Conservation (phyloP, 30 jellyfish, hydroid and myxozoan genomes). For the Pelagia noctiluca region DNA sequence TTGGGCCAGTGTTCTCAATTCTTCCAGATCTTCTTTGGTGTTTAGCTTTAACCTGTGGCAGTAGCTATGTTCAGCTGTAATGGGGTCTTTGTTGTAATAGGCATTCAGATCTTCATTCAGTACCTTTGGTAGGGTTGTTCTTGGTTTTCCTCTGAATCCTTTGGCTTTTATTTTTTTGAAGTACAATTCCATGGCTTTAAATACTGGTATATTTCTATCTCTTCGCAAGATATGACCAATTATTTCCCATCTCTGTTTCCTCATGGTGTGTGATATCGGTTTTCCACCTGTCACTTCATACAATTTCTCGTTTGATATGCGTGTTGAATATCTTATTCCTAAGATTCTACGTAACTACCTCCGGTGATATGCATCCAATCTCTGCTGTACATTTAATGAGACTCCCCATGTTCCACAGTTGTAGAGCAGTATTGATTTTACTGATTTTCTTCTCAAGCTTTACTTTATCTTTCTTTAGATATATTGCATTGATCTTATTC, state of each 20-base stretch:
- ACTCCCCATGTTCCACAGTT: constrained; percentile 68
- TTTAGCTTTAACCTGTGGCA: constrained; percentile 44
- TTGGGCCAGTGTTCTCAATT: constrained; percentile 48
- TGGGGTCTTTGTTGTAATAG: constrained; percentile 36
- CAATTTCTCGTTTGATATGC: constrained; percentile 47
- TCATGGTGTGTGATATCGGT: too few relatives aligned
- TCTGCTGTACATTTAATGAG: constrained; percentile 26
- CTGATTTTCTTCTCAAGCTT: constrained; percentile 18
- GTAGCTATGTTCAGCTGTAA: constrained; percentile 41
- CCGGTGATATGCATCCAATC: constrained; percentile 34
- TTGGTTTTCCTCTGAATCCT: constrained; percentile 11
- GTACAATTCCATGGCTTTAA: constrained; percentile 57
- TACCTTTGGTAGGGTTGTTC: constrained; percentile 44
- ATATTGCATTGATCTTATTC: constrained; percentile 19
- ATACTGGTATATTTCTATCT: constrained; percentile 25
- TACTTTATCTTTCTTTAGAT: constrained; percentile 23
- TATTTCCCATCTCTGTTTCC: constrained; percentile 38
- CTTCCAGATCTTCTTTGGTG: constrained; percentile 56
- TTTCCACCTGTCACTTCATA: constrained; percentile 50
- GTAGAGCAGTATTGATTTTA: constrained; percentile 9
- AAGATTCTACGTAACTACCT: constrained; percentile 37
- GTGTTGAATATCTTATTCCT: constrained; percentile 32
- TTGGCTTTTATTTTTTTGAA: constrained; percentile 16
- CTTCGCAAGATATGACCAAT: constrained; percentile 62
- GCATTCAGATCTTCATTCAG: constrained; percentile 49